Evolutionary conservation across 1,140 invertebrate genomes (phyloP).

Genomic region (Drosophila aff.): DNA sequence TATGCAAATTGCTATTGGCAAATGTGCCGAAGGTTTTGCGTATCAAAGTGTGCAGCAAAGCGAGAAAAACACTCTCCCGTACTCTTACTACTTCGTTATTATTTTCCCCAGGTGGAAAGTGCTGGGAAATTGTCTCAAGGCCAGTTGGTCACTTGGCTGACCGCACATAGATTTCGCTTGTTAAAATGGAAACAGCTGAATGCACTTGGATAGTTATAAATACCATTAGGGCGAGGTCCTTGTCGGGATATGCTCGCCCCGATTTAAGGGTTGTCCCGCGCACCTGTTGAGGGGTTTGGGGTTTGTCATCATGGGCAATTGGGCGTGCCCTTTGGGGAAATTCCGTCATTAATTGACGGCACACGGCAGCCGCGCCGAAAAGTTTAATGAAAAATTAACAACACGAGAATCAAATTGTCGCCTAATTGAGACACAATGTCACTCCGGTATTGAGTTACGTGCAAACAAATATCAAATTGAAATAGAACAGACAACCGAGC

Average conservation of each 20-base stretch:
- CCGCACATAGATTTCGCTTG: conserved; percentile 41
- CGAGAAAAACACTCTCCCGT: conserved; percentile 28
- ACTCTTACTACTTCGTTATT: neutral
- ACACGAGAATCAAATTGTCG: conserved; percentile 78
- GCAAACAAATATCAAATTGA: conserved; percentile 68
- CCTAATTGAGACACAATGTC: conserved; percentile 78
- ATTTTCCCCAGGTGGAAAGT: conserved; percentile 39
- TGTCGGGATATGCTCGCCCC: neutral
- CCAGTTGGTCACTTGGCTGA: conserved; percentile 67
- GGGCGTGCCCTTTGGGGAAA: conserved; percentile 50
- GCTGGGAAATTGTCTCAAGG: conserved; percentile 53
- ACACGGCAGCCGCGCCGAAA: conserved; percentile 62
- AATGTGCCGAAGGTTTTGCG: conserved; percentile 11
- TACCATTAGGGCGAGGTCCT: neutral
- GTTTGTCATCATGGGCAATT: conserved; percentile 17
- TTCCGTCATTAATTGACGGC: conserved; percentile 77
- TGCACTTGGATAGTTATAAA: conserved; percentile 52
- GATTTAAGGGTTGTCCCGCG: conserved; percentile 16
- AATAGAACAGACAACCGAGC: conserved; percentile 41
- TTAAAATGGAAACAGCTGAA: conserved; percentile 73
- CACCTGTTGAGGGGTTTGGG: conserved; percentile 66
- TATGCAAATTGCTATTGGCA: conserved; percentile 73
- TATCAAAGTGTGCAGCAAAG: conserved; percentile 73
- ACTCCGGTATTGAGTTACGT: conserved; percentile 70
- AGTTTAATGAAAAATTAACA: conserved; percentile 82